Evolutionary conservation across 1,140 invertebrate genomes (phyloP).

Genomic region (Plodia interpunctella): DNA sequence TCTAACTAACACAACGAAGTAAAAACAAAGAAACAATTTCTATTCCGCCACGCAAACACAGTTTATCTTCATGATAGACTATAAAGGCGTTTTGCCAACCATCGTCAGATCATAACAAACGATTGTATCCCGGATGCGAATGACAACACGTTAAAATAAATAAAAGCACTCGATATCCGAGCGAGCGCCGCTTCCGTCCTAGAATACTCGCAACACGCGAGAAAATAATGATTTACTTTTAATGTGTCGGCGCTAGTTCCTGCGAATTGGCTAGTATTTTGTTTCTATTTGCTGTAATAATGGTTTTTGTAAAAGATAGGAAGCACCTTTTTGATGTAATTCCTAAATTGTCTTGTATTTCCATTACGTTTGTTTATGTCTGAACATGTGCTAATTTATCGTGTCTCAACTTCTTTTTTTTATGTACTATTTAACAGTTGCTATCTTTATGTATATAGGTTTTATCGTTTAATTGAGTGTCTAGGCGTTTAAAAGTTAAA

Average conservation of each 20-base stretch:
- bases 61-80: constrained; percentile 9
- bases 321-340: too few relatives aligned
- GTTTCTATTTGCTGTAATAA: not conserved
- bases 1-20: not conserved
- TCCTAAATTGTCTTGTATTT: too few relatives aligned
- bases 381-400: too few relatives aligned
- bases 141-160: constrained; percentile 50
- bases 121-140: constrained; percentile 46
- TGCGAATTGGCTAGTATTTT: constrained; percentile 3
- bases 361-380: too few relatives aligned
- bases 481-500: too few relatives aligned
- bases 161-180: constrained; percentile 46
- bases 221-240: constrained; percentile 7
- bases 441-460: too few relatives aligned
- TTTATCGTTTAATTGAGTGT: too few relatives aligned
- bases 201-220: constrained; percentile 1
- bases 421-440: too few relatives aligned
- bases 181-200: constrained; percentile 8
- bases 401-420: too few relatives aligned
- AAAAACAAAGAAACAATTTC: constrained; percentile 7
- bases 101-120: constrained; percentile 39
- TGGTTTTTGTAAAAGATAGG: not conserved
- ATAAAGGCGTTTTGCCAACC: constrained; percentile 15
- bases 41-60: constrained; percentile 3
- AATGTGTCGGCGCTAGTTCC: constrained; percentile 1